phyloP scores from a whole-genome alignment of 2,113 vertebrate genomes.

The Glaucidium brasilianum region DNA sequence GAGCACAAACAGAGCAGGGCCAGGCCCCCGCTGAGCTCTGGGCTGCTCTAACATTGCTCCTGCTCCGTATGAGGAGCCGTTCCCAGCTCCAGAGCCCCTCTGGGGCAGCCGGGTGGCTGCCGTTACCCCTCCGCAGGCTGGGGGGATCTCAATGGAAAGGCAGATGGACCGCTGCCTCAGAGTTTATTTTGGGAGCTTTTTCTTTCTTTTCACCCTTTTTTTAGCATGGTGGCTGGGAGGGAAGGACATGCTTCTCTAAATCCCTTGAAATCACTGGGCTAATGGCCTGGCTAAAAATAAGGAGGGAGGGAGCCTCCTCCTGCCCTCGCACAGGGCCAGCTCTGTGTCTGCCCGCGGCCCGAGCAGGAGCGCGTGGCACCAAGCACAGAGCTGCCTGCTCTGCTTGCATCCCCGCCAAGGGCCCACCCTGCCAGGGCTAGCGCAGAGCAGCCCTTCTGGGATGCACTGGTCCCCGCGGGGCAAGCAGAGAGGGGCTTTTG shows the following conservation, averaged over 20 bases:
- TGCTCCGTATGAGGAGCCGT: not conserved
- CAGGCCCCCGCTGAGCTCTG: not conserved
- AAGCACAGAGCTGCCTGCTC: not conserved
- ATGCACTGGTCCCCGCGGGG: not conserved
- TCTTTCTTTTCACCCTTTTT: not conserved
- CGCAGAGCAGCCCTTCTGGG: rapidly evolving
- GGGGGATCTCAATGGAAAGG: not conserved
- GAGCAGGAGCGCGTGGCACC: not conserved
- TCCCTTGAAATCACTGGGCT: not conserved
- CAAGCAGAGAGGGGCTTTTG: not conserved
- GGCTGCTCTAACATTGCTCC: not conserved
- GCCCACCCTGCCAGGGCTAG: not conserved
- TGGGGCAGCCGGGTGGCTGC: not conserved
- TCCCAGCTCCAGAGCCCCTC: not conserved
- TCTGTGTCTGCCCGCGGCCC: not conserved
- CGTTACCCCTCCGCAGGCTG: not conserved
- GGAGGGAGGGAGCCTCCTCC: not conserved
- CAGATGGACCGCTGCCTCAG: not conserved
- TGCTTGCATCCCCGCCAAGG: not conserved
- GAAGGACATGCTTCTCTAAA: not conserved
- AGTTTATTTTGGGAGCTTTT: not conserved
- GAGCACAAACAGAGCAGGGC: constrained; percentile 12
- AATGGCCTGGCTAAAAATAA: not conserved
- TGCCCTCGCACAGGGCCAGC: not conserved
- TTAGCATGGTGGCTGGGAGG: not conserved